These are phyloP conservation scores for Dipodomys merriami DNA, from an alignment of 2,113 vertebrate genomes.

Conservation along the genomic window DNA sequence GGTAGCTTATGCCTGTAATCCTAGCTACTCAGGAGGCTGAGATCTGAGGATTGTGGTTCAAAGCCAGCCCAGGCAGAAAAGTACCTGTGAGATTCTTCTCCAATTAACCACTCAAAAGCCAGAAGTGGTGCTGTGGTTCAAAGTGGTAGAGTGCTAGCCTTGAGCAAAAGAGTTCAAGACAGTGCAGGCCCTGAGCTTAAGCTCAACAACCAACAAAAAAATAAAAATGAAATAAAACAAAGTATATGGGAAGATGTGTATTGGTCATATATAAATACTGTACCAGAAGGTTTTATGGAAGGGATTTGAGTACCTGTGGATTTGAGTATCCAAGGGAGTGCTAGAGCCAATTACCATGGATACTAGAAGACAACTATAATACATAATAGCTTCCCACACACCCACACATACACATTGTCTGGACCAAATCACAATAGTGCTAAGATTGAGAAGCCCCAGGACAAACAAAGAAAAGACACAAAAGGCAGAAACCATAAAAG, in stretches of 20 bases:
- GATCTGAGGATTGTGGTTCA: too few species aligned
- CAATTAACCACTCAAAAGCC: too few species aligned
- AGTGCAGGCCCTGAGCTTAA: too few species aligned
- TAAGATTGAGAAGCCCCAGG: not conserved
- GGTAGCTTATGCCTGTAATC: too few species aligned
- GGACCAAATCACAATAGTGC: not conserved
- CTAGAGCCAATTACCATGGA: not conserved
- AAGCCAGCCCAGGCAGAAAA: too few species aligned
- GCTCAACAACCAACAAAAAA: too few species aligned
- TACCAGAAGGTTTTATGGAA: not conserved
- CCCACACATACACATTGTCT: not conserved
- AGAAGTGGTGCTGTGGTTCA: too few species aligned
- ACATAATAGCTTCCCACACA: not conserved
- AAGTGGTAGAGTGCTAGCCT: too few species aligned
- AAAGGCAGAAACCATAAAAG: slow-evolving; percentile 10
- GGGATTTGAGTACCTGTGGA: not conserved
- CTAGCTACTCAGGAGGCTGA: too few species aligned
- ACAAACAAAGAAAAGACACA: slow-evolving; percentile 5
- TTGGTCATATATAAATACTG: not conserved
- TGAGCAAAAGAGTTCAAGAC: too few species aligned
- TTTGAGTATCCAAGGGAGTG: too few species aligned
- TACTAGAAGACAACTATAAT: not conserved
- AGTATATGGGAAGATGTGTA: not conserved
- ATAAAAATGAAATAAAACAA: not conserved
- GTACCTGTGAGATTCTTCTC: too few species aligned